Percentiles rank a stretch among this genome's conserved stretches.
Evolutionary conservation across 2,888 invertebrate genomes (phyloP).

Genomic region (Eupithecia pulchellata): DNA sequence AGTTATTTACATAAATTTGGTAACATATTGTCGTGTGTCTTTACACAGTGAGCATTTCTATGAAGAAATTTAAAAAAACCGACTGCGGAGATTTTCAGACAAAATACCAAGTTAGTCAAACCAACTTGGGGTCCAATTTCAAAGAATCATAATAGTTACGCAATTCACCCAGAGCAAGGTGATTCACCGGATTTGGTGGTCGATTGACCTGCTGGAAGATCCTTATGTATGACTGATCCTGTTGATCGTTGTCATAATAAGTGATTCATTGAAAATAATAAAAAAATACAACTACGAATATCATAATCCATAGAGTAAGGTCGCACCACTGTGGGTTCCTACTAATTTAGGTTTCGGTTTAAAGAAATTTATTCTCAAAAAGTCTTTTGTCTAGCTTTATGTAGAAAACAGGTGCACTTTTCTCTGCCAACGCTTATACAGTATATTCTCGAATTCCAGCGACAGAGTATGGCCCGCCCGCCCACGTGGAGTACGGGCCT

Average conservation of each 20-base stretch:
- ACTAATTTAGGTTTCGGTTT: too few species aligned
- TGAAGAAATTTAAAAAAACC: conserved; percentile 1
- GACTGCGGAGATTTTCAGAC: neutral
- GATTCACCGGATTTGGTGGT: neutral
- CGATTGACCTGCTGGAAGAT: neutral
- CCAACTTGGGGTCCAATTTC: neutral
- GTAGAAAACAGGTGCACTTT: neutral
- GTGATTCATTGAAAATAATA: neutral
- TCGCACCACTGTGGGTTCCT: too few species aligned
- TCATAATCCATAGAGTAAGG: neutral
- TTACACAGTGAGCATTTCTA: neutral
- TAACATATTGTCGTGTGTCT: conserved; percentile 17
- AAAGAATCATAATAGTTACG: neutral
- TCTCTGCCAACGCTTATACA: neutral
- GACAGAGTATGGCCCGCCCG: conserved; percentile 72
- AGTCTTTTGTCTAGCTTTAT: neutral
- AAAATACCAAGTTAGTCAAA: neutral
- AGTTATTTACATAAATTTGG: conserved; percentile 37
- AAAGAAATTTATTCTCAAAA: too few species aligned
- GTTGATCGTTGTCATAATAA: neutral
- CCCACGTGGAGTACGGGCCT: conserved; percentile 70
- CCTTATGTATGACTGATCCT: neutral
- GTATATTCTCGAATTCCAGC: conserved; percentile 55
- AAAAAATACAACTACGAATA: neutral
- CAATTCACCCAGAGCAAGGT: neutral